Conservation (phyloP, 2,797 vertebrate species). For the Amphiprion clarkii region DNA sequence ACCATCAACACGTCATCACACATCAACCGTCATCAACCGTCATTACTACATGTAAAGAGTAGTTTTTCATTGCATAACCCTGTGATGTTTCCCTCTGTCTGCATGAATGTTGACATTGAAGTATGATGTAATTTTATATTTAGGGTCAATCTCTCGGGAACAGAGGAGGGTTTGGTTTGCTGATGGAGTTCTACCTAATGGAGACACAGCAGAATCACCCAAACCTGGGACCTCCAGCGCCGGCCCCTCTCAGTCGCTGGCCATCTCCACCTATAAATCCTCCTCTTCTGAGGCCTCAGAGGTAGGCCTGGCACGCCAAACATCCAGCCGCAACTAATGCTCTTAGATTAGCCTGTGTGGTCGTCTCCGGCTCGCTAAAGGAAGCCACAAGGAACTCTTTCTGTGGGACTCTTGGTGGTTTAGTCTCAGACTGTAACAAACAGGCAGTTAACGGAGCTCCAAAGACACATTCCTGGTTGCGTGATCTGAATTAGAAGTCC, state of each 20-base stretch:
- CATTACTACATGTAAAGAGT: neutral
- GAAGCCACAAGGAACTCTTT: slow-evolving; percentile 51
- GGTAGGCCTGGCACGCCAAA: slow-evolving; percentile 77
- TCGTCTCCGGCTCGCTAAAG: neutral
- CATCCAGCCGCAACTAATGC: slow-evolving; percentile 37
- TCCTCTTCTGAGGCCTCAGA: slow-evolving; percentile 85
- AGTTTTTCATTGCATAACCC: neutral
- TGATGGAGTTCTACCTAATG: slow-evolving; percentile 96
- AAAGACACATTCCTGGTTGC: slow-evolving; percentile 39
- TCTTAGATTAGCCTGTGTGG: slow-evolving; percentile 35
- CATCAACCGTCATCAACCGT: no score
- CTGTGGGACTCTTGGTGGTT: slow-evolving; percentile 34
- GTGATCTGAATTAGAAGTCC: slow-evolving; percentile 44
- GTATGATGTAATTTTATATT: neutral
- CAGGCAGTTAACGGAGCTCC: slow-evolving; percentile 26
- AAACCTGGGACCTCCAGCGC: slow-evolving; percentile 87
- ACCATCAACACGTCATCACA: no score
- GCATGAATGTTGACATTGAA: neutral
- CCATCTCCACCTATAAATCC: slow-evolving; percentile 89
- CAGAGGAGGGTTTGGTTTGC: slow-evolving; percentile 98
- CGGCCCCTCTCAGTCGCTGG: slow-evolving; percentile 85
- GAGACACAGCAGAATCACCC: slow-evolving; percentile 92
- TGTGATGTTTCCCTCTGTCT: neutral
- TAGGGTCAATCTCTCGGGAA: slow-evolving; percentile 89
- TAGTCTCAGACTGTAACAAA: slow-evolving; percentile 23